phyloP scores from a whole-genome alignment of 92 coral and sea anemone genomes.

The Isaurus tuberculatus region DNA sequence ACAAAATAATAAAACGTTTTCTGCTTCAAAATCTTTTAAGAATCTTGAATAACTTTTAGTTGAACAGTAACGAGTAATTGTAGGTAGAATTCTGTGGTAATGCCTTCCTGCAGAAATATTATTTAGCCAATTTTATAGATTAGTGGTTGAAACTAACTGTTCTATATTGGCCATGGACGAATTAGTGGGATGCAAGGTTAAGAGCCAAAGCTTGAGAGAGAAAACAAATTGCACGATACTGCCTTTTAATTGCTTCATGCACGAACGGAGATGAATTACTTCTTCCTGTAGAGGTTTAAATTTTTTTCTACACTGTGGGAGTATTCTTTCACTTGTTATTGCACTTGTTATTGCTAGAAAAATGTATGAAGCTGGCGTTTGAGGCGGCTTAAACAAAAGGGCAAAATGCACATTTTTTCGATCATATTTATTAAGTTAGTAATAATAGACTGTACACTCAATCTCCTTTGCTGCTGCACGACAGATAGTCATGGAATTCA shows the following conservation, averaged over 20 bases:
- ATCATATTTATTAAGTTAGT: not conserved
- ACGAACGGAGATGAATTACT: not conserved
- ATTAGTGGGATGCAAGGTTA: not conserved
- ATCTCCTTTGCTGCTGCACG: not conserved
- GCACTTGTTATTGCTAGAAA: not conserved
- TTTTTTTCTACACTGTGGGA: no score
- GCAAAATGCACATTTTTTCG: not conserved
- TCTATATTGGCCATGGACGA: not conserved
- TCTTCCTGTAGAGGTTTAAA: not conserved
- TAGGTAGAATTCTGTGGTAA: no score
- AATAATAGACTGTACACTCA: not conserved
- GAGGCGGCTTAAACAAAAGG: not conserved
- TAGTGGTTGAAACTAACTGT: not conserved
- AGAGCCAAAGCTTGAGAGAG: not conserved
- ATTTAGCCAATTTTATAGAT: no score
- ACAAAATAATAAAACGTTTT: no score
- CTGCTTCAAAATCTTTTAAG: no score
- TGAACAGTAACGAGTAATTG: no score
- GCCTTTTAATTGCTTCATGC: not conserved
- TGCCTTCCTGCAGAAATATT: no score
- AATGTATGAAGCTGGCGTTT: not conserved
- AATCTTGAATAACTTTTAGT: no score
- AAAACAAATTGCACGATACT: not conserved
- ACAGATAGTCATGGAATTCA: no score
- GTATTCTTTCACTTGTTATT: no score